Percentiles rank a stretch among this genome's conserved stretches.
Evolutionary conservation across 92 coral and sea anemone genomes (phyloP).

Genomic region (Micromussa lordhowensis): DNA sequence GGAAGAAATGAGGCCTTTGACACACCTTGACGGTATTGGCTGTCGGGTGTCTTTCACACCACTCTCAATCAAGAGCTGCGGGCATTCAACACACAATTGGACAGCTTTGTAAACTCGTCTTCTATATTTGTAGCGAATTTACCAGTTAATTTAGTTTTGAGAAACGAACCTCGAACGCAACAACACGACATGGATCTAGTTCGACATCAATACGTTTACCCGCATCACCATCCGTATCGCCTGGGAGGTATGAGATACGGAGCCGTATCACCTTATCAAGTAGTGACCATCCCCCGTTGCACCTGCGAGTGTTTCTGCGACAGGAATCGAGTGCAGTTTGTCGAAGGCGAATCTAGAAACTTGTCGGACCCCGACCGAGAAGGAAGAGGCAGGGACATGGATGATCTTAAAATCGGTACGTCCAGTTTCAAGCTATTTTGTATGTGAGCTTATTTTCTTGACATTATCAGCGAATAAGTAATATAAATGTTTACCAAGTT

Average conservation of each 20-base stretch:
- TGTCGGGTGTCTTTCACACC: slow-evolving; percentile 27
- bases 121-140: slow-evolving; percentile 32
- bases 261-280: slow-evolving; percentile 50
- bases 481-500: neutral
- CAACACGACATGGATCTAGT: slow-evolving; percentile 33
- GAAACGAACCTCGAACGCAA: slow-evolving; percentile 20
- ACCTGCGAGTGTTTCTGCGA: slow-evolving; percentile 82
- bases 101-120: slow-evolving; percentile 51
- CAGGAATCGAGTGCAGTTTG: slow-evolving; percentile 28
- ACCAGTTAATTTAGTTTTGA: slow-evolving; percentile 31
- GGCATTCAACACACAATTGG: slow-evolving; percentile 55
- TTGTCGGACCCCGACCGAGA: neutral
- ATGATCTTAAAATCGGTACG: slow-evolving; percentile 45
- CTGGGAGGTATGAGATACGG: slow-evolving; percentile 46
- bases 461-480: neutral
- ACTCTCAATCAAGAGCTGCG: slow-evolving; percentile 41
- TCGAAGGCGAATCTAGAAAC: slow-evolving; percentile 19
- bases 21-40: slow-evolving; percentile 29
- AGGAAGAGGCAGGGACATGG: slow-evolving; percentile 18
- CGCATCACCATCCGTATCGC: slow-evolving; percentile 51
- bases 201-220: slow-evolving; percentile 38
- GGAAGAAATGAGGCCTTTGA: slow-evolving; percentile 27
- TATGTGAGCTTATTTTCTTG: neutral
- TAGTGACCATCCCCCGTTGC: slow-evolving; percentile 58
- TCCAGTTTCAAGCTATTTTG: neutral